phyloP scores from a whole-genome alignment of 2,113 vertebrate species.

The Hylia prasina region DNA sequence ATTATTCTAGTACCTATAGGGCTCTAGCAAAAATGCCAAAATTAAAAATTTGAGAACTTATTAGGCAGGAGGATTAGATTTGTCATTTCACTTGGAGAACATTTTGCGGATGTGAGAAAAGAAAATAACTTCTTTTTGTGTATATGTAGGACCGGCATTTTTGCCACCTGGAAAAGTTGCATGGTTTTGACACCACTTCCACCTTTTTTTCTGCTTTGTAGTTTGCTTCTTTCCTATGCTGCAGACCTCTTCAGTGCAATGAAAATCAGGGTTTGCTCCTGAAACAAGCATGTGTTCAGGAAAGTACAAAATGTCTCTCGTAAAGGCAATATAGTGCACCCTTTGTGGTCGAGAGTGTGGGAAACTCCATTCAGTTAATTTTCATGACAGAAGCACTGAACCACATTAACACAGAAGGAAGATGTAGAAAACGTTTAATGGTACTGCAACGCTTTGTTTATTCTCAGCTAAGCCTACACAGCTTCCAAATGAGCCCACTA shows the following conservation, averaged over 20 bases:
- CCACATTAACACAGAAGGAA: constrained; percentile 57
- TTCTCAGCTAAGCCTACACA: constrained; percentile 19
- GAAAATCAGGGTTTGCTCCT: background rate
- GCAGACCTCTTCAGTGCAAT: background rate
- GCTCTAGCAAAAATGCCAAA: constrained; percentile 23
- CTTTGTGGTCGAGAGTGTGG: constrained; percentile 66
- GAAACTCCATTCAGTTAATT: constrained; percentile 47
- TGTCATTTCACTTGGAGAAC: constrained; percentile 6
- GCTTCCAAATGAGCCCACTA: constrained; percentile 61
- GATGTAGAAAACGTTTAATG: constrained; percentile 42
- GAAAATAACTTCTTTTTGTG: background rate
- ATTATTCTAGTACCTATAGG: constrained; percentile 10
- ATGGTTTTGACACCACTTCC: constrained; percentile 27
- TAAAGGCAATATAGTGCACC: constrained; percentile 33
- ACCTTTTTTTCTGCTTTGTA: background rate
- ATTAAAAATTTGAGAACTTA: constrained; percentile 57
- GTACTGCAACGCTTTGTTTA: constrained; percentile 43
- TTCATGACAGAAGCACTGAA: constrained; percentile 65
- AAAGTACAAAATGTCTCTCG: constrained; percentile 2
- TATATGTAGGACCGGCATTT: background rate
- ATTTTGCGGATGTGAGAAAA: background rate
- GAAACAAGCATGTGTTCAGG: constrained; percentile 40
- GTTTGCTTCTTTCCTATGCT: background rate
- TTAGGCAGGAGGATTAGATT: constrained; percentile 20
- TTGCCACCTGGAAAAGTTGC: constrained; percentile 26